A percentile compares a stretch with the other conserved stretches of the same genome.
Evolutionary conservation across 2,888 invertebrate species (phyloP).

Genomic region (Zootermopsis nevadensis): DNA sequence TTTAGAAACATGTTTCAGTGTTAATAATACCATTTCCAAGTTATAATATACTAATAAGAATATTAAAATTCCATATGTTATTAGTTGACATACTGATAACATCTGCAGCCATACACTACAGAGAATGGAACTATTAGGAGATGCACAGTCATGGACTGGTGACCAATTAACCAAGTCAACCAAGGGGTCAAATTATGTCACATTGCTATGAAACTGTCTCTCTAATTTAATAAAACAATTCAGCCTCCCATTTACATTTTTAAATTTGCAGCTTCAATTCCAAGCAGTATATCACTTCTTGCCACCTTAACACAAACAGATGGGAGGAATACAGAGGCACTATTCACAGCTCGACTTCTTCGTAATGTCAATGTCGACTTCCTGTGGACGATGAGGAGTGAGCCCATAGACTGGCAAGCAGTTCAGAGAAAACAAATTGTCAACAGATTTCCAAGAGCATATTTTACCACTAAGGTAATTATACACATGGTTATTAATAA

Average conservation of each 20-base stretch:
- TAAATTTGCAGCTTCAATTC: background rate
- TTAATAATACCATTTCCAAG: too few relatives aligned
- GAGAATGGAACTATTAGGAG: too few relatives aligned
- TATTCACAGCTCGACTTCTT: slow-evolving; percentile 80
- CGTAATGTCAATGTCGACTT: slow-evolving; percentile 86
- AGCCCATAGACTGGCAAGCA: slow-evolving; percentile 79
- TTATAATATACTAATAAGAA: too few relatives aligned
- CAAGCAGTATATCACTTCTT: background rate
- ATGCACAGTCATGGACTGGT: too few relatives aligned
- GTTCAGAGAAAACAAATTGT: slow-evolving; percentile 76
- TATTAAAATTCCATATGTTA: too few relatives aligned
- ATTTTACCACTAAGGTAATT: slow-evolving; percentile 90
- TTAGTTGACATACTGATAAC: too few relatives aligned
- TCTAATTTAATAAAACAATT: too few relatives aligned
- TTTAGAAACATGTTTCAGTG: too few relatives aligned
- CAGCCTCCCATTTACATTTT: background rate
- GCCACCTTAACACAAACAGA: background rate
- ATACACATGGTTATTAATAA: background rate
- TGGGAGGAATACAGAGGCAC: slow-evolving; percentile 58
- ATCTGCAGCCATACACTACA: too few relatives aligned
- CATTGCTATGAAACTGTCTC: too few relatives aligned
- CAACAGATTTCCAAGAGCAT: slow-evolving; percentile 85
- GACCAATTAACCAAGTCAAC: too few relatives aligned
- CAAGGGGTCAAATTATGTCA: too few relatives aligned
- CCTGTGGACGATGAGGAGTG: slow-evolving; percentile 89